Evolutionary conservation across 1,140 invertebrate genomes (phyloP).

Genomic region (Neodiprion pinetum): DNA sequence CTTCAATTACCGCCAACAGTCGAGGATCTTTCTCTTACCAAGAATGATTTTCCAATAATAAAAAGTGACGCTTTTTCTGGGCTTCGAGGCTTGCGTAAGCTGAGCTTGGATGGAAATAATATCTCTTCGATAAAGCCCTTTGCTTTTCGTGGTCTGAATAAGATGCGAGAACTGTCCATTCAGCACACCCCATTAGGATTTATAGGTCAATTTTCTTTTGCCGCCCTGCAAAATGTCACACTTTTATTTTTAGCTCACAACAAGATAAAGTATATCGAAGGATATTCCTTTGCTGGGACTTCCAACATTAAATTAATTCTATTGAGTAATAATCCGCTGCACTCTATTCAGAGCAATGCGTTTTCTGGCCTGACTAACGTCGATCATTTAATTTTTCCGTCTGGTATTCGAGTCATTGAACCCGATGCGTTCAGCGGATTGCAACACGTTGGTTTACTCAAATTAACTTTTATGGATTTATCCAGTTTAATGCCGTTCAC

Average conservation of each 20-base stretch:
- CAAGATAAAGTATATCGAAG: constrained; percentile 78
- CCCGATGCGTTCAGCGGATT: constrained; percentile 81
- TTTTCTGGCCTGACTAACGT: constrained; percentile 83
- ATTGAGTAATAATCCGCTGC: constrained; percentile 78
- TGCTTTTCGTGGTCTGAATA: constrained; percentile 79
- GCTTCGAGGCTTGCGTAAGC: constrained; percentile 72
- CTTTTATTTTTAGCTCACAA: constrained; percentile 79
- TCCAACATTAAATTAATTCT: constrained; percentile 79
- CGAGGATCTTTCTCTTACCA: constrained; percentile 81
- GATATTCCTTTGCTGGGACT: constrained; percentile 82
- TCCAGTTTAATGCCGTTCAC: constrained; percentile 72
- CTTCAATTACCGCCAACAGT: constrained; percentile 74
- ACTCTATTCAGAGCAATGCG: constrained; percentile 75
- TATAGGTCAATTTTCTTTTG: constrained; percentile 81
- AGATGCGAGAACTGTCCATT: constrained; percentile 78
- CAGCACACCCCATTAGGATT: constrained; percentile 79
- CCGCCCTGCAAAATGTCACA: constrained; percentile 80
- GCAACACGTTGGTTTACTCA: constrained; percentile 77
- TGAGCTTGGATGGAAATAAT: constrained; percentile 82
- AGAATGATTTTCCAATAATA: constrained; percentile 79
- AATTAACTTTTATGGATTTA: constrained; percentile 83
- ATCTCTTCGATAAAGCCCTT: constrained; percentile 81
- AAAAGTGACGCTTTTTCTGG: constrained; percentile 81
- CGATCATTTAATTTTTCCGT: constrained; percentile 76
- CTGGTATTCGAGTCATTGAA: constrained; percentile 76